Percentiles rank a stretch among this genome's conserved stretches.
Evolutionary conservation across 2,797 vertebrate species (phyloP).

Genomic region (Rhinatrema bivittatum): DNA sequence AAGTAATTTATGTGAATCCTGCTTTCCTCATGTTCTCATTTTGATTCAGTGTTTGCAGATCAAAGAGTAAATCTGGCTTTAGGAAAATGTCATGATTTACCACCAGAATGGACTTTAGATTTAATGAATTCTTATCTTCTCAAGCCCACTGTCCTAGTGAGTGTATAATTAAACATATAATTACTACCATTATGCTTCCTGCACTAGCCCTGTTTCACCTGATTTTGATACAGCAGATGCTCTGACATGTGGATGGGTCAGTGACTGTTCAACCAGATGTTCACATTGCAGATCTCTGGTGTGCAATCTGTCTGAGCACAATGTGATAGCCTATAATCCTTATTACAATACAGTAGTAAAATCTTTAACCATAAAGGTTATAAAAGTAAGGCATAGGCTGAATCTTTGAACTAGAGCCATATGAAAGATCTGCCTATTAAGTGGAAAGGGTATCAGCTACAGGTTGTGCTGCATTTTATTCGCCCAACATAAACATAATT

Average conservation of each 20-base stretch:
- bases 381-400: too few relatives aligned
- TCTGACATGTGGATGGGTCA: not conserved
- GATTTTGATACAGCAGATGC: conserved; percentile 6
- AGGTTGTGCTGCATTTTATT: too few relatives aligned
- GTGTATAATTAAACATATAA: conserved; percentile 35
- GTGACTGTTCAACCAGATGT: not conserved
- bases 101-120: conserved; percentile 41
- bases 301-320: not conserved
- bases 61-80: conserved; percentile 41
- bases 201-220: conserved; percentile 6
- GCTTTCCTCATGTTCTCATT: conserved; percentile 43
- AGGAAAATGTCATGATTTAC: conserved; percentile 36
- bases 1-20: conserved; percentile 45
- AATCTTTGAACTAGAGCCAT: too few relatives aligned
- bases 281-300: not conserved
- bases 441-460: too few relatives aligned
- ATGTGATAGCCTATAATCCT: not conserved
- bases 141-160: conserved; percentile 21
- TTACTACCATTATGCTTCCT: conserved; percentile 32
- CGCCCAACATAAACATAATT: too few relatives aligned
- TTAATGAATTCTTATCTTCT: conserved; percentile 51
- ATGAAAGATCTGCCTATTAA: too few relatives aligned
- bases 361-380: too few relatives aligned
- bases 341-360: not conserved
- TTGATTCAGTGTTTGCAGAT: conserved; percentile 52